Evolutionary conservation across 2,888 invertebrate species (phyloP).

Genomic region (Epiperipatus broadwayi): DNA sequence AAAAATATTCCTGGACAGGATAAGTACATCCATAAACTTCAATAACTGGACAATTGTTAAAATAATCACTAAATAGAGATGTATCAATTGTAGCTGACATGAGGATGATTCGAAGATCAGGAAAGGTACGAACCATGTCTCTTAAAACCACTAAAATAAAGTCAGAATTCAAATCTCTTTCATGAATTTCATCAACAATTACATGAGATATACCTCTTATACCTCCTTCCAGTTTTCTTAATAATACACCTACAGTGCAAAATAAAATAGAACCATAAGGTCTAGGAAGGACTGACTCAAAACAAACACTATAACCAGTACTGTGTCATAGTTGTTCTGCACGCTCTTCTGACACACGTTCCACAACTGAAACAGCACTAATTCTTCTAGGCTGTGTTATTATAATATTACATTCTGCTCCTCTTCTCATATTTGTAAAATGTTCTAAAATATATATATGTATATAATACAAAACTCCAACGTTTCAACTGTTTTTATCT

Average conservation of each 20-base stretch:
- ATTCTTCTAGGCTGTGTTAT: slow-evolving; percentile 90
- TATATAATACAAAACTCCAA: slow-evolving; percentile 43
- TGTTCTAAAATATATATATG: slow-evolving; percentile 91
- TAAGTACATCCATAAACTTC: slow-evolving; percentile 70
- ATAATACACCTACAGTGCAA: slow-evolving; percentile 78
- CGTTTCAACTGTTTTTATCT: too few relatives aligned
- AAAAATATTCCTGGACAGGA: slow-evolving; percentile 72
- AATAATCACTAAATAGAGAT: slow-evolving; percentile 71
- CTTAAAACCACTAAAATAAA: slow-evolving; percentile 80
- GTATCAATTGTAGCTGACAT: slow-evolving; percentile 99
- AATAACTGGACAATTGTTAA: slow-evolving; percentile 70
- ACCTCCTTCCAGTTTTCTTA: slow-evolving; percentile 79
- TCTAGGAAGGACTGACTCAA: slow-evolving; percentile 73
- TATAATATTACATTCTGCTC: slow-evolving; percentile 76
- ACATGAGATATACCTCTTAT: slow-evolving; percentile 87
- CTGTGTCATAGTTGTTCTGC: slow-evolving; percentile 65
- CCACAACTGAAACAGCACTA: slow-evolving; percentile 87
- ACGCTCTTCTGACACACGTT: slow-evolving; percentile 74
- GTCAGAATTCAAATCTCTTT: slow-evolving; percentile 67
- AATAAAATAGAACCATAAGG: slow-evolving; percentile 86
- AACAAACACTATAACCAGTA: slow-evolving; percentile 65
- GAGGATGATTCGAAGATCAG: slow-evolving; percentile 72
- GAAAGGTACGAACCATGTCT: slow-evolving; percentile 82
- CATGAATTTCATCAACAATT: slow-evolving; percentile 90
- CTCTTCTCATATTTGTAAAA: slow-evolving; percentile 65